Evolutionary conservation across 2,797 vertebrate genomes (phyloP).

Genomic region (Ciconia nigra): DNA sequence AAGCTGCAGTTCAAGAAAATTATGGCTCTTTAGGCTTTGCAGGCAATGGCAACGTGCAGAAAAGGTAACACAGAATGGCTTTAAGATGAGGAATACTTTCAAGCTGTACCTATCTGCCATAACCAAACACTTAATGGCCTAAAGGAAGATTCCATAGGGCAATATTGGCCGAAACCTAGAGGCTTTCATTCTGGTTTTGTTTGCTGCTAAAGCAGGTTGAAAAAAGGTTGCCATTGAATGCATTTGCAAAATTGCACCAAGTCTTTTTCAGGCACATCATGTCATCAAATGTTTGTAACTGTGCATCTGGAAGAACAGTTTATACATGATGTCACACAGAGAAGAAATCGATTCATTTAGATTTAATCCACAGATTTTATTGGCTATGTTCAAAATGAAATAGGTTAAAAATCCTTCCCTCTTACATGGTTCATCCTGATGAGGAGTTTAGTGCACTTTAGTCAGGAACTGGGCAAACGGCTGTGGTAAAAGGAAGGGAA

Average conservation of each 20-base stretch:
- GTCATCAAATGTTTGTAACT: not conserved
- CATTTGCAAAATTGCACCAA: not conserved
- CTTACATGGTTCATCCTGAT: not conserved
- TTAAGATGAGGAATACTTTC: not conserved
- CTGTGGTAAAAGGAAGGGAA: not conserved
- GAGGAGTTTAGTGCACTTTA: not conserved
- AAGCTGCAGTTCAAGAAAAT: slow-evolving; percentile 17
- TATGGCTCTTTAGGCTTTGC: not conserved
- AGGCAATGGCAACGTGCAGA: not conserved
- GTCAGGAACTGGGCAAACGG: not conserved
- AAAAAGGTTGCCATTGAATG: not conserved
- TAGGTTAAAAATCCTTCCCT: not conserved
- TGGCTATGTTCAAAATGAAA: not conserved
- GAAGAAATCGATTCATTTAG: not conserved
- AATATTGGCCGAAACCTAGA: not conserved
- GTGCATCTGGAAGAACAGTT: not conserved
- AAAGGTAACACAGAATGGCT: not conserved
- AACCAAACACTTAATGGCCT: not conserved
- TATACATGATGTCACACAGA: not conserved
- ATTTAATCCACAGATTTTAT: not conserved
- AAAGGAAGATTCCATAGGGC: not conserved
- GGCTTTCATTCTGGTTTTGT: not conserved
- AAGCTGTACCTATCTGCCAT: not conserved
- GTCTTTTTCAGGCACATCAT: not conserved
- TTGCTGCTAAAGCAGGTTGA: not conserved